Conservation (phyloP, 2,888 invertebrate genomes). For the Thymelicus acteon region DNA sequence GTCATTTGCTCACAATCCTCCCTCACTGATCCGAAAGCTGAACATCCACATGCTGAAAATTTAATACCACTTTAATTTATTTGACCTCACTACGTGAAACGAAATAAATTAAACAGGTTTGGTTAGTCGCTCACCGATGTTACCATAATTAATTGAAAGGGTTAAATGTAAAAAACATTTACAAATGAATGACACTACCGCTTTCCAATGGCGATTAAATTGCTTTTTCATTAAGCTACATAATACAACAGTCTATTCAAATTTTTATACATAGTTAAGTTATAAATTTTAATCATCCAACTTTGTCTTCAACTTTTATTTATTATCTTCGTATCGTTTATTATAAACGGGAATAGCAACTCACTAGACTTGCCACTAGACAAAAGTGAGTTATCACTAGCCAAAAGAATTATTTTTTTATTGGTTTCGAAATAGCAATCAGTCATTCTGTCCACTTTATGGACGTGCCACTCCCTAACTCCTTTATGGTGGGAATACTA, state of each 20-base stretch:
- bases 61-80: conserved; percentile 17
- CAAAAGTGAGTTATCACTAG: too few species aligned
- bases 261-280: neutral
- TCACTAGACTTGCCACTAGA: too few species aligned
- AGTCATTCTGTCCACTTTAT: too few species aligned
- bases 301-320: too few species aligned
- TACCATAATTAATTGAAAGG: conserved; percentile 25
- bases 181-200: conserved; percentile 7
- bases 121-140: conserved; percentile 21
- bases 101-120: conserved; percentile 26
- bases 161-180: conserved; percentile 11
- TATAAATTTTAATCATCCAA: neutral
- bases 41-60: conserved; percentile 93
- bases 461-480: too few species aligned
- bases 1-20: conserved; percentile 98
- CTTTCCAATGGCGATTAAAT: neutral
- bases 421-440: too few species aligned
- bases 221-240: neutral
- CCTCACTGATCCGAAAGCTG: conserved; percentile 93
- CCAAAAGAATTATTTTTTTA: too few species aligned
- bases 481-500: too few species aligned
- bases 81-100: conserved; percentile 11
- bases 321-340: too few species aligned
- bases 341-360: too few species aligned
- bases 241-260: neutral